Evolutionary conservation across 1,140 invertebrate genomes (phyloP), one percentile per base, ranked within the genome.

Genomic region (Melipona quadrifasciata): DNA sequence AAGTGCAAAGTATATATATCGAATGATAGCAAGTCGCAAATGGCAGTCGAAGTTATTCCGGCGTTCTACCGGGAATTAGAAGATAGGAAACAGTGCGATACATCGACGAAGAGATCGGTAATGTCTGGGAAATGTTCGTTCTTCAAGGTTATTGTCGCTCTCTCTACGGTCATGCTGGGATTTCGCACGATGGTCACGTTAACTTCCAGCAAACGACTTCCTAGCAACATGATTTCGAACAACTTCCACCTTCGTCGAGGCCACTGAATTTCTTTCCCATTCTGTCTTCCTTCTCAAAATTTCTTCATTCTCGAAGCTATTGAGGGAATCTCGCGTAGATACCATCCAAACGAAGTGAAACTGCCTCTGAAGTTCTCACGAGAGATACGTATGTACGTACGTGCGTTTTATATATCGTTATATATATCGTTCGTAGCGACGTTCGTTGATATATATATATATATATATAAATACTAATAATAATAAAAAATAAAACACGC

Each of bases 151-250:
- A 91, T 74, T 24, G 31, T 77, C 17, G 83, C 75, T 51, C 51
- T 84, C 12, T 83, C 27, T 3, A 88, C 68, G 61, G 17, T 75
- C 39, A 90, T 53, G 34, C 89, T 92, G 17, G 89, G 89, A 80
- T 91, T 92, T 55, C 71, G 85, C 31, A 92, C 86, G 51, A 91
- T 34, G 27, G 19, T 91, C 67, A 90, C 86, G 47, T 82, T 47
- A 72, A 88, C 19, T 16, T 87, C 80, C 16, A 88, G 1, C 8
- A n/a, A 12, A 3, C 82, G 67, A 65, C 70, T 47, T 47, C 8
- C 86, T 21, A 58, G 12, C 67, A 82, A 12, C 86, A 86, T 88
- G 34, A 27, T 80, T 51, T 5, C 27, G 17, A n/a, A 0, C 17
- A 65, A 24, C 6, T 58, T 70, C 19, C 8, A 11, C 1, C 5